Evolutionary conservation across 2,888 invertebrate species (phyloP), one percentile per base, ranked within the genome.

Genomic region (Hemicrepidius hirtus): DNA sequence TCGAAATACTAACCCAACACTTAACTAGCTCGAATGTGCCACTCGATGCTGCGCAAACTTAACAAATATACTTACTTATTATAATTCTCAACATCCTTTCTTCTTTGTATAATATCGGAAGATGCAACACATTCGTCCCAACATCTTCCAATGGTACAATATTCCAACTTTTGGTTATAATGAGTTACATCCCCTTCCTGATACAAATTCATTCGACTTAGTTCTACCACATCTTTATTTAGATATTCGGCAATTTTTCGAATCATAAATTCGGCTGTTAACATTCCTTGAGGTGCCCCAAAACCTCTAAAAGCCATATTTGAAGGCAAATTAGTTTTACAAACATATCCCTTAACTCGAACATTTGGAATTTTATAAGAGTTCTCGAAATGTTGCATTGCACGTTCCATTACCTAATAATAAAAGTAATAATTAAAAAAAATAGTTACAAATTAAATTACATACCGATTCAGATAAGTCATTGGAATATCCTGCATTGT

Each of bases 241-340:
- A 96, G 87, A 78, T 88, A 90, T 35, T 89, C 88, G 0, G 97
- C 96, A n/a, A 97, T 89, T 76, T 95, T 92, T 74, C 93, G 88
- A 37, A 95, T 89, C 78, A 95, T 92, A 78, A 89, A 91, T 86
- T 97, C 97, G 0, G 91, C 94, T 1, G 92, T 90, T 82, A 95
- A 94, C 96, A 97, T 96, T 28, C 94, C 96, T 79, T 97, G 97
- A 0, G 97, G 97, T 0, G 93, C 96, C 6, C 97, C 97, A 81
- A 97, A 97, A 1, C 96, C 97, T 80, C 98, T 89, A 82, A 97
- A 98, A 0, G 98, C 97, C 0, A 97, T 98, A 83, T 97, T 97
- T 0, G 97, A 96, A 0, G 97, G 93, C 60, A 96, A 85, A 87
- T 98, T 97, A 0, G 98, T 98, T 86, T 91, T 93, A 82, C 97